phyloP scores from a whole-genome alignment of 2,888 invertebrate genomes.

The Ephialtes manifestator region DNA sequence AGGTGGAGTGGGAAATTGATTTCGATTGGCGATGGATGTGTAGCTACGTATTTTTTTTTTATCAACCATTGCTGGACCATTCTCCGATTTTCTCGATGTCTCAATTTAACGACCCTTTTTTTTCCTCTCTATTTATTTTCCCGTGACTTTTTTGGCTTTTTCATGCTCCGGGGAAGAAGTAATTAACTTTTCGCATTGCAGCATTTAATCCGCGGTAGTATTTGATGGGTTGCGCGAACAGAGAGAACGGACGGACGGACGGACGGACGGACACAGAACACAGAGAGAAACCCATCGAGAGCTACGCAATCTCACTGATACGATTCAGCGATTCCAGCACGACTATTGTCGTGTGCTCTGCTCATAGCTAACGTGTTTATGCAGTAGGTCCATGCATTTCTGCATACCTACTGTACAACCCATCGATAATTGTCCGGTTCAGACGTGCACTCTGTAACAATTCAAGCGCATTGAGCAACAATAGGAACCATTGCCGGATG shows the following conservation, averaged over 20 bases:
- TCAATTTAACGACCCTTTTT: constrained; percentile 42
- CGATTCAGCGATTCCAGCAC: constrained; percentile 33
- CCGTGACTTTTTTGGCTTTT: constrained; percentile 27
- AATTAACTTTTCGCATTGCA: constrained; percentile 60
- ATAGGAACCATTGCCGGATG: constrained; percentile 42
- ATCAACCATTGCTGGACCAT: constrained; percentile 19
- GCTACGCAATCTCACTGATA: constrained; percentile 36
- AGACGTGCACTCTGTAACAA: constrained; percentile 33
- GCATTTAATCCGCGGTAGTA: constrained; percentile 39
- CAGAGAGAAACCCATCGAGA: constrained; percentile 1
- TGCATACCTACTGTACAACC: constrained; percentile 16
- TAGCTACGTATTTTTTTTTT: constrained; percentile 37
- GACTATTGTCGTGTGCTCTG: constrained; percentile 25
- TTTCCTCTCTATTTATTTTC: constrained; percentile 30
- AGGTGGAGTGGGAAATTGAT: constrained; percentile 56
- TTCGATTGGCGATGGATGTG: constrained; percentile 28
- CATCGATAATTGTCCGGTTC: constrained; percentile 51
- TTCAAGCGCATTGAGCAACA: constrained; percentile 41
- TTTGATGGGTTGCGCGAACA: constrained; percentile 30
- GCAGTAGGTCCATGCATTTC: not conserved
- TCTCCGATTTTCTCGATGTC: constrained; percentile 11
- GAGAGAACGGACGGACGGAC: not conserved
- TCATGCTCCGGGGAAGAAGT: constrained; percentile 41
- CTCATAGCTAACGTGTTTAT: constrained; percentile 34
- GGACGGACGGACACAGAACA: not conserved